A percentile compares a stretch with the other conserved stretches of the same genome.
Evolutionary conservation across 2,888 invertebrate genomes (phyloP).

Genomic region (Drosophila peninsularis): DNA sequence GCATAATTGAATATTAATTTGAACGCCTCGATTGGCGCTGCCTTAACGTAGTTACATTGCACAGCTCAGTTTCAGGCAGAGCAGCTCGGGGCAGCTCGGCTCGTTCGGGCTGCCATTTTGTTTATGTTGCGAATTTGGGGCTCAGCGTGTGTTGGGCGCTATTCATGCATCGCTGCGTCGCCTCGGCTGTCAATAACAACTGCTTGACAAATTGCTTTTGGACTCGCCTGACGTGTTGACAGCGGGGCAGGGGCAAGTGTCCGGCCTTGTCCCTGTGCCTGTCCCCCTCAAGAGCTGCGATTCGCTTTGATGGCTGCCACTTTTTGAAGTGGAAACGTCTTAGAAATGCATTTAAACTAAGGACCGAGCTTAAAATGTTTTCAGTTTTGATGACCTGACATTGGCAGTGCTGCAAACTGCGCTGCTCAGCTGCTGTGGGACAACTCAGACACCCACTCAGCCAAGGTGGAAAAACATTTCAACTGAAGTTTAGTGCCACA

Average conservation of each 20-base stretch:
- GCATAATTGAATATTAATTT: constrained; percentile 75
- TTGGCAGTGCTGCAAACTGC: constrained; percentile 20
- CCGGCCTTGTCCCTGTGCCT: not conserved
- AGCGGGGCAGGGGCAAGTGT: constrained; percentile 25
- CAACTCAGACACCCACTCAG: constrained; percentile 49
- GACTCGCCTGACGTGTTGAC: constrained; percentile 71
- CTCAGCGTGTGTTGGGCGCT: constrained; percentile 23
- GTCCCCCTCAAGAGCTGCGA: not conserved
- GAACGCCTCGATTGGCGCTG: constrained; percentile 48
- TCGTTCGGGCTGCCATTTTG: constrained; percentile 61
- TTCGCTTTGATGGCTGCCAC: constrained; percentile 11
- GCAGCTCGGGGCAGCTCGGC: constrained; percentile 23
- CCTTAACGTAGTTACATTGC: constrained; percentile 1
- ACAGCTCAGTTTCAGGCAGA: constrained; percentile 45
- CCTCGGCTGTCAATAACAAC: constrained; percentile 77
- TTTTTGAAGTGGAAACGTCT: constrained; percentile 31
- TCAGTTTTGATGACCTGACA: constrained; percentile 20
- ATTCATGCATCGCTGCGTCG: constrained; percentile 53
- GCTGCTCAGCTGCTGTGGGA: constrained; percentile 33
- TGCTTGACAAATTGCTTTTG: constrained; percentile 78
- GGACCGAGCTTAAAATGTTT: constrained; percentile 22
- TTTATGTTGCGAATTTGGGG: constrained; percentile 59
- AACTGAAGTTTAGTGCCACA: constrained; percentile 61
- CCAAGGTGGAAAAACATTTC: constrained; percentile 55
- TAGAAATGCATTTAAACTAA: constrained; percentile 47